Percentiles rank a stretch among this genome's conserved stretches.
These are phyloP conservation scores for Troides oblongomaculatus DNA, from an alignment of 2,888 invertebrate species.

Conservation along the genomic window DNA sequence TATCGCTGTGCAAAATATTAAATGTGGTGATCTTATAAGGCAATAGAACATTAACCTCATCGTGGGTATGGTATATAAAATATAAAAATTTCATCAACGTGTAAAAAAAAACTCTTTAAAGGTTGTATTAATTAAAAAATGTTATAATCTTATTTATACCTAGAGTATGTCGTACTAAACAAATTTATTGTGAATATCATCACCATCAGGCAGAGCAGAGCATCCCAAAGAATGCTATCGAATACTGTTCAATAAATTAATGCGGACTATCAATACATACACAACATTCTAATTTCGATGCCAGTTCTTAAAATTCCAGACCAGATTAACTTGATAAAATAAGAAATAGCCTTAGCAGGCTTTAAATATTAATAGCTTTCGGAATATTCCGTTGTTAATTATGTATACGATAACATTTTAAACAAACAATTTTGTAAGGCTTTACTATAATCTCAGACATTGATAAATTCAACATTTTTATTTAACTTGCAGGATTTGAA, in stretches of 20 bases:
- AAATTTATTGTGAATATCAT: no score
- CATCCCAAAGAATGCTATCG: neutral
- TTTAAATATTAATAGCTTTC: slow-evolving; percentile 5
- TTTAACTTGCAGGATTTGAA: no score
- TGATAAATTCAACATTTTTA: no score
- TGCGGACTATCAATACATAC: neutral
- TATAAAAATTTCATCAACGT: no score
- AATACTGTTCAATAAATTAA: no score
- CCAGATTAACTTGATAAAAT: slow-evolving; percentile 1
- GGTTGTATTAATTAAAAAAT: neutral
- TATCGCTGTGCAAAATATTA: no score
- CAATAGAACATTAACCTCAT: no score
- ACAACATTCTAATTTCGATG: neutral
- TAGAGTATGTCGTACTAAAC: neutral
- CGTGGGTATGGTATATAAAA: no score
- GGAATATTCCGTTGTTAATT: slow-evolving; percentile 14
- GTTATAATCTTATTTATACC: neutral
- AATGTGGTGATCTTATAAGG: no score
- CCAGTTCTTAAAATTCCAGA: slow-evolving; percentile 3
- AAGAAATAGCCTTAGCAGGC: neutral
- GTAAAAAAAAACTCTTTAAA: no score
- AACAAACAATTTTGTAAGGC: neutral
- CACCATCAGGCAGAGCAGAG: no score
- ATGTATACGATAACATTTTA: neutral
- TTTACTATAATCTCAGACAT: no score